phyloP scores from a whole-genome alignment of 2,113 vertebrate genomes.

The Dromiciops gliroides region DNA sequence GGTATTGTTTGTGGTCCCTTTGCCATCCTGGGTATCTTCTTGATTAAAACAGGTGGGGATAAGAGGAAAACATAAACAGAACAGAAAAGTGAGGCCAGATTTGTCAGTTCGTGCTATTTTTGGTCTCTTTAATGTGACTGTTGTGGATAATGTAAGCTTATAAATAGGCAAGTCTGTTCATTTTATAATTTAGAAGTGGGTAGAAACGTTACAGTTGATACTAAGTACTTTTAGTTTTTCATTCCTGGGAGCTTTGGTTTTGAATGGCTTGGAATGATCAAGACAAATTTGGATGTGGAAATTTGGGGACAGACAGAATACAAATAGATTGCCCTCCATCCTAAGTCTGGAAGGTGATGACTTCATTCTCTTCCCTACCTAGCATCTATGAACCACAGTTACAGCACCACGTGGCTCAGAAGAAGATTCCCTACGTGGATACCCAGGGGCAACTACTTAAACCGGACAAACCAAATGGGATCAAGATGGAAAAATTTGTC shows the following conservation, averaged over 20 bases:
- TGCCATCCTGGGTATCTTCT: not conserved
- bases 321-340: not conserved
- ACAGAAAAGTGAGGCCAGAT: not conserved
- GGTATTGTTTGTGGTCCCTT: not conserved
- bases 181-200: slow-evolving; percentile 31
- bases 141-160: not conserved
- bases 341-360: slow-evolving; percentile 13
- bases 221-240: slow-evolving; percentile 9
- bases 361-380: not conserved
- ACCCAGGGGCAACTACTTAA: slow-evolving; percentile 87
- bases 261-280: not conserved
- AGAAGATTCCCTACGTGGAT: slow-evolving; percentile 95
- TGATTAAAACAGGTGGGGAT: not conserved
- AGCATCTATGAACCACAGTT: slow-evolving; percentile 92
- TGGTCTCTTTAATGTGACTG: not conserved
- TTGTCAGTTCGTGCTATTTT: not conserved
- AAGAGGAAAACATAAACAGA: not conserved
- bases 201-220: not conserved
- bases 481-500: slow-evolving; percentile 99
- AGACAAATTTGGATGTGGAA: not conserved
- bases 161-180: not conserved
- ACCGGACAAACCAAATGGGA: slow-evolving; percentile 96
- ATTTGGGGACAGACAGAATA: not conserved
- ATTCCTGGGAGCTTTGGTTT: not conserved
- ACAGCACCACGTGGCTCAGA: slow-evolving; percentile 96